Conservation (phyloP, 2,113 vertebrate genomes). For the Paramormyrops kingsleyae region DNA sequence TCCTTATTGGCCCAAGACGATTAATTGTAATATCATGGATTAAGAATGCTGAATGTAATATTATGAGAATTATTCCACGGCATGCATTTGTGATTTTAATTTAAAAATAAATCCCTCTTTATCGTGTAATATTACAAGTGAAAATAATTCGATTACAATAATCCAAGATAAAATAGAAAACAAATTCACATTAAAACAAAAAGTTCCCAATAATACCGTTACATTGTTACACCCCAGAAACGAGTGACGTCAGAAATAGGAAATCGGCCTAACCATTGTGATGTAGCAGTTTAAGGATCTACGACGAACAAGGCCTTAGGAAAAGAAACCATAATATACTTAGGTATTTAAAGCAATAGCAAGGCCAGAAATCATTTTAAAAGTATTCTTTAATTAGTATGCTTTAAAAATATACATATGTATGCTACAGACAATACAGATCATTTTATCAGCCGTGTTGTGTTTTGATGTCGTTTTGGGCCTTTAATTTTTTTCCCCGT, state of each 20-base stretch:
- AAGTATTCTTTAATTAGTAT: neutral
- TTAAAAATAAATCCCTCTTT: no score
- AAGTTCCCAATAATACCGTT: neutral
- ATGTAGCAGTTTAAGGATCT: slow-evolving; percentile 16
- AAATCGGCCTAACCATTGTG: slow-evolving; percentile 22
- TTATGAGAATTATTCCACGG: no score
- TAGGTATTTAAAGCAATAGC: neutral
- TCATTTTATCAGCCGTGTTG: neutral
- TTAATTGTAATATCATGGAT: no score
- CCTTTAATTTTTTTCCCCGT: neutral
- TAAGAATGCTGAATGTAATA: neutral
- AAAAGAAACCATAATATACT: neutral
- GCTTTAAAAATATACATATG: neutral
- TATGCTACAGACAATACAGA: neutral
- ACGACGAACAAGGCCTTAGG: slow-evolving; percentile 9
- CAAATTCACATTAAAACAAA: neutral
- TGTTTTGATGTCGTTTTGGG: slow-evolving; percentile 9
- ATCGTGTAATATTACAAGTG: neutral
- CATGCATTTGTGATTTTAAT: no score
- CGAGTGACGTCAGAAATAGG: slow-evolving; percentile 24
- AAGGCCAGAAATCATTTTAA: neutral
- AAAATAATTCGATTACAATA: neutral
- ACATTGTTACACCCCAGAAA: neutral
- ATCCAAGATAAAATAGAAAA: neutral
- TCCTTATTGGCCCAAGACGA: no score